These are phyloP conservation scores for Apodemus sylvaticus DNA, from an alignment of 2,113 vertebrate genomes.

Conservation along the genomic window DNA sequence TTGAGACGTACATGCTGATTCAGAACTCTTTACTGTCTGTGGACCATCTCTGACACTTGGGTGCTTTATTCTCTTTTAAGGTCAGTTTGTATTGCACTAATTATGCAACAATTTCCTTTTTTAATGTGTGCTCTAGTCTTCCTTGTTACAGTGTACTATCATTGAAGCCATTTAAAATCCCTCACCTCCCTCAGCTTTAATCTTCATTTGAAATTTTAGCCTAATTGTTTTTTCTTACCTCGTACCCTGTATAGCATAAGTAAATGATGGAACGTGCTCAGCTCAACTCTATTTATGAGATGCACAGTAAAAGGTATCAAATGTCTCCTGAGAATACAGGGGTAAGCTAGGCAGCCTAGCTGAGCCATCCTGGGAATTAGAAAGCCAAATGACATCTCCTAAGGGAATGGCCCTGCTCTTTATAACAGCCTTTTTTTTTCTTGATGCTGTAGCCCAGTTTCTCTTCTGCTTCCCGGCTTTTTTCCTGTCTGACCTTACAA, in stretches of 20 bases:
- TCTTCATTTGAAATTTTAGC: conserved; percentile 35
- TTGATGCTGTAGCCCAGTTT: not conserved
- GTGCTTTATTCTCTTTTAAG: conserved; percentile 21
- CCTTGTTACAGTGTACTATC: conserved; percentile 4
- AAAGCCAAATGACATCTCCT: not conserved
- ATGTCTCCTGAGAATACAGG: not conserved
- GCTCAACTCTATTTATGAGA: not conserved
- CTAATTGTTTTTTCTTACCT: not conserved
- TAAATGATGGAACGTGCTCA: not conserved
- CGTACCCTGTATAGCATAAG: not conserved
- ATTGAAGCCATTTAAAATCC: not conserved
- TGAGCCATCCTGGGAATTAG: not conserved
- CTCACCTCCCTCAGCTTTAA: not conserved
- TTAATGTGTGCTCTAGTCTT: not conserved
- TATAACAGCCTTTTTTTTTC: not conserved
- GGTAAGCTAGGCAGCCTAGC: not conserved
- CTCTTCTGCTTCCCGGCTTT: not conserved
- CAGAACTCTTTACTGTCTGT: not conserved
- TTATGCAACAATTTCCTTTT: not conserved
- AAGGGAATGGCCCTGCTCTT: not conserved
- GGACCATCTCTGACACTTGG: not conserved
- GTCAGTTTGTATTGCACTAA: conserved; percentile 1
- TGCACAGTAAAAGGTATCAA: not conserved
- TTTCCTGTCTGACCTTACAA: not conserved
- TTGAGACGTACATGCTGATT: not conserved